phyloP scores from a whole-genome alignment of 1,140 invertebrate species.

The Brachionus rotundiformis region DNA sequence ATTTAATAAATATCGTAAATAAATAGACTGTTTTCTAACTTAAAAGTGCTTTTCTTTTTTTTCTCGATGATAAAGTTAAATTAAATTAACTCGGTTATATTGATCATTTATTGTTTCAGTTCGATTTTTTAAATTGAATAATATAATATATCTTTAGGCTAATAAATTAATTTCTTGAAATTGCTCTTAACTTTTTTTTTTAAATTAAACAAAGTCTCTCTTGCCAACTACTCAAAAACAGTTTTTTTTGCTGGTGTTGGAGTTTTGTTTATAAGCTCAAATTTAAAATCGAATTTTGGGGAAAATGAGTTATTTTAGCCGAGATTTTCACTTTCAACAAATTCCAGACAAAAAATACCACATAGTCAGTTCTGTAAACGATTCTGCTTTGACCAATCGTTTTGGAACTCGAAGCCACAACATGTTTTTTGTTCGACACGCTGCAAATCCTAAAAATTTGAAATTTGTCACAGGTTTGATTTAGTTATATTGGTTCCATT shows the following conservation, averaged over 20 bases:
- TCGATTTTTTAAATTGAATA: neutral
- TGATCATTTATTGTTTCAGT: neutral
- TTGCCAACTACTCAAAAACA: neutral
- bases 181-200: neutral
- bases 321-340: constrained; percentile 1
- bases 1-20: no score
- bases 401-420: constrained; percentile 13
- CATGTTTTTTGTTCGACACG: constrained; percentile 49
- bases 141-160: constrained; percentile 1
- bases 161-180: constrained; percentile 4
- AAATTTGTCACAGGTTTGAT: constrained; percentile 39
- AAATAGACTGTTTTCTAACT: no score
- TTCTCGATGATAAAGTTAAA: no score
- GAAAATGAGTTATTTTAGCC: constrained; percentile 34
- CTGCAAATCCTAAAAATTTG: constrained; percentile 14
- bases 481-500: neutral
- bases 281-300: neutral
- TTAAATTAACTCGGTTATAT: no score
- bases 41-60: no score
- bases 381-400: constrained; percentile 17
- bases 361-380: constrained; percentile 3
- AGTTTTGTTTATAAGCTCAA: neutral
- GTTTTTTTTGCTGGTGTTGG: neutral
- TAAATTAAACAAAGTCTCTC: neutral
- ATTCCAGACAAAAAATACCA: neutral